Conservation (phyloP, 2,888 invertebrate species). For the Lomographa bimaculata region DNA sequence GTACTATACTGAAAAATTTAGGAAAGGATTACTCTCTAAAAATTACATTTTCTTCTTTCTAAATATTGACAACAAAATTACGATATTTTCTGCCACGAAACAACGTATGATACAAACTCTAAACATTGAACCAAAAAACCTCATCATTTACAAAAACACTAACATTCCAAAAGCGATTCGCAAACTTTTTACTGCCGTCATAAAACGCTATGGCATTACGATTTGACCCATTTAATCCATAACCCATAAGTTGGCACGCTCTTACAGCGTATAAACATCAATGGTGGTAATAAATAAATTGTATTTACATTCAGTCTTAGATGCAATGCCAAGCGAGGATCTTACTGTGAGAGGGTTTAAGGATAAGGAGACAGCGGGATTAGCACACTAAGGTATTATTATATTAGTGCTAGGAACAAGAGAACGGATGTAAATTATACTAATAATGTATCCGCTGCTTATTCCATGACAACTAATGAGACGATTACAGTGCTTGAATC, state of each 20-base stretch:
- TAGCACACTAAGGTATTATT: too few relatives aligned
- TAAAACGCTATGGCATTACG: slow-evolving; percentile 30
- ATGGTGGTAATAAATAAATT: slow-evolving; percentile 61
- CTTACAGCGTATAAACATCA: slow-evolving; percentile 46
- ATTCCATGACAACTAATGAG: too few relatives aligned
- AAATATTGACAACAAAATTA: too few relatives aligned
- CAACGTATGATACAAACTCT: too few relatives aligned
- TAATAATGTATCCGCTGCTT: too few relatives aligned
- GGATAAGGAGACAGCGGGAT: slow-evolving; percentile 11
- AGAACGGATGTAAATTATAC: too few relatives aligned
- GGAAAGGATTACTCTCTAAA: too few relatives aligned
- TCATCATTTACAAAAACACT: background rate
- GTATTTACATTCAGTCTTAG: slow-evolving; percentile 49
- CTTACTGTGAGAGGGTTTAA: slow-evolving; percentile 33
- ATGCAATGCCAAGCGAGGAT: slow-evolving; percentile 56
- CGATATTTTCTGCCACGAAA: too few relatives aligned
- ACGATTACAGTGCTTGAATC: too few relatives aligned
- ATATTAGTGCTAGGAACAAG: too few relatives aligned
- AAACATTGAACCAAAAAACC: slow-evolving; percentile 1
- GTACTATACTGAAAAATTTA: too few relatives aligned
- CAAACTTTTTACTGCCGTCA: slow-evolving; percentile 29
- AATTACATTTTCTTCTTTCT: too few relatives aligned
- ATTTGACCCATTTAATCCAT: slow-evolving; percentile 33
- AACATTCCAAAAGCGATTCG: slow-evolving; percentile 9
- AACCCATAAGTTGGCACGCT: slow-evolving; percentile 35